Evolutionary conservation across 2,113 vertebrate genomes (phyloP).

Genomic region (Chiloscyllium plagiosum): DNA sequence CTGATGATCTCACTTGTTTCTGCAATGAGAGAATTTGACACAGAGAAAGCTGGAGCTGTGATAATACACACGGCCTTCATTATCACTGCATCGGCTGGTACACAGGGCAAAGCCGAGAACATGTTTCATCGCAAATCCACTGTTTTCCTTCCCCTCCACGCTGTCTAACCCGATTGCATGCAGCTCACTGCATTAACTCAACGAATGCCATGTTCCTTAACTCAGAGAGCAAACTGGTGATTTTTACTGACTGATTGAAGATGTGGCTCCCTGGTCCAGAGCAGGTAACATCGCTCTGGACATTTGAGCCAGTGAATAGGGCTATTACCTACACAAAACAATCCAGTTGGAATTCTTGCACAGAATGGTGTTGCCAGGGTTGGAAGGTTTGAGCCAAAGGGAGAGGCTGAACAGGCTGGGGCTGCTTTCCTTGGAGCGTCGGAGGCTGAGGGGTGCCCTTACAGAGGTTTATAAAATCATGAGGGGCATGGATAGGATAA

Average conservation of each 20-base stretch:
- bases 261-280: no score
- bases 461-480: no score
- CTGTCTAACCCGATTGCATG: background rate
- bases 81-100: background rate
- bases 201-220: background rate
- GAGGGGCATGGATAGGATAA: no score
- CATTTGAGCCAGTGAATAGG: no score
- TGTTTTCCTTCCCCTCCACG: background rate
- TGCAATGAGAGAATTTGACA: background rate
- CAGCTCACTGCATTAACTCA: background rate
- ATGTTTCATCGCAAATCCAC: background rate
- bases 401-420: no score
- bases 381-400: no score
- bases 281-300: no score
- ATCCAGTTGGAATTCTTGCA: no score
- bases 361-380: no score
- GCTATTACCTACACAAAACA: no score
- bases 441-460: no score
- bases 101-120: background rate
- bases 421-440: no score
- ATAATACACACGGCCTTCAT: background rate
- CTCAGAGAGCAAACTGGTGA: background rate
- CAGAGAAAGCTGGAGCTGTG: background rate
- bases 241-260: background rate
- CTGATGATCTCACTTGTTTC: background rate